Conservation (phyloP, 2,113 vertebrate genomes). For the Platysteira castanea region DNA sequence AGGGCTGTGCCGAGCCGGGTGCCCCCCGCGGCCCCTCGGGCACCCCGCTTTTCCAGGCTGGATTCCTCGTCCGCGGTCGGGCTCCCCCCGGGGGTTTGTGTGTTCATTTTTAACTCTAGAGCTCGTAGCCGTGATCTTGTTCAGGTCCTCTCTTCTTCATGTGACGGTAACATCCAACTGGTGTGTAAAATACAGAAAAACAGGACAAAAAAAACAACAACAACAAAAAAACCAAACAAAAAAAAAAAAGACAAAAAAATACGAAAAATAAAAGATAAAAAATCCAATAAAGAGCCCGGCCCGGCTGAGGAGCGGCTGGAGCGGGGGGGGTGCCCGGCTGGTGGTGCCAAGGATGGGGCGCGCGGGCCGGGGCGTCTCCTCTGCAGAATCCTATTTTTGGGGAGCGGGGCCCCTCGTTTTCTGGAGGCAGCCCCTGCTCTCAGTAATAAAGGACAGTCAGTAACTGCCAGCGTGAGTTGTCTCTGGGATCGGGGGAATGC, state of each 20-base stretch:
- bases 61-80: not conserved
- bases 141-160: slow-evolving; percentile 60
- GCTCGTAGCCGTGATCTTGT: slow-evolving; percentile 59
- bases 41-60: not conserved
- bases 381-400: slow-evolving; percentile 75
- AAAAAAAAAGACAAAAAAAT: not conserved
- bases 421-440: slow-evolving; percentile 64
- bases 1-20: not conserved
- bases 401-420: slow-evolving; percentile 71
- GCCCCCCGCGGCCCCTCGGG: not conserved
- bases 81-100: not conserved
- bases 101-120: slow-evolving; percentile 66
- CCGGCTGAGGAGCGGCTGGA: not conserved
- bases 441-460: slow-evolving; percentile 77
- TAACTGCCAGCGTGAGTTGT: not conserved
- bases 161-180: slow-evolving; percentile 64
- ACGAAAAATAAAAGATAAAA: not conserved
- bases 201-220: not conserved
- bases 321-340: not conserved
- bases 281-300: not conserved
- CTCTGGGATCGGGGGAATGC: not conserved
- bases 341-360: not conserved
- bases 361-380: not conserved
- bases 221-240: not conserved
- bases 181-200: slow-evolving; percentile 61